Base-by-base conservation (phyloP, 2,888 invertebrate genomes). In the Mellilla xanthometata region DNA sequence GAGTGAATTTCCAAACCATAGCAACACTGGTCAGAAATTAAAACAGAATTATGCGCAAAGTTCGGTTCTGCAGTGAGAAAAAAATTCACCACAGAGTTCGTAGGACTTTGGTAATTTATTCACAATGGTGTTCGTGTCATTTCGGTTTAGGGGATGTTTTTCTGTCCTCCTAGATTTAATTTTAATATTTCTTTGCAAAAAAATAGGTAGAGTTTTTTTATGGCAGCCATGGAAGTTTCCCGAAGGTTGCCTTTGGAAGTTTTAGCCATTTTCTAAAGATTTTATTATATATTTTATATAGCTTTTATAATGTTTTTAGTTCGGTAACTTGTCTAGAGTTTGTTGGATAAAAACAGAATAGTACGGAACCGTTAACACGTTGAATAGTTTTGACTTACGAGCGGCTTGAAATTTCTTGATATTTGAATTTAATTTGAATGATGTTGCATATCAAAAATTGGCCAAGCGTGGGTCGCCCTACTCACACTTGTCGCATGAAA, bases 31-130 rank as follows among this genome's bases (percentile, higher is more conserved):
- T 10, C 22, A 30, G 42, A 42, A 58, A 56, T 60, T 55, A 56
- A 60, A 60, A 47, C 44, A 33, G 51, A 60, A 54, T 60, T 55
- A 54, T 52, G 52, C 33, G 42, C 31, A 42, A 55, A 55, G 54
- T 55, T 55, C 9, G 12, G 10, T 11, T n/a, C 30, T 28, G 40
- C 34, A 32, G 42, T 47, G 40, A 35, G 42, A 29, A 39, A 53
- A 55, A 55, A 55, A 47, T 24, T 42, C 41, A 52, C 49, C 40
- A 45, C 44, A 12, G 45, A 50, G 41, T 55, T 43, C 12, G 42
- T 33, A 32, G 11, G 49, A 50, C 36, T 55, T 50, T 19, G 27
- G 45, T 52, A 52, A 52, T 52, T 50, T 49, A 55, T 55, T 49
- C 47, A 55, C 40, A 52, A 48, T 49, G 49, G 49, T 36, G 43